Base-by-base conservation (phyloP, 2,113 vertebrate genomes). In the Otus sunia region DNA sequence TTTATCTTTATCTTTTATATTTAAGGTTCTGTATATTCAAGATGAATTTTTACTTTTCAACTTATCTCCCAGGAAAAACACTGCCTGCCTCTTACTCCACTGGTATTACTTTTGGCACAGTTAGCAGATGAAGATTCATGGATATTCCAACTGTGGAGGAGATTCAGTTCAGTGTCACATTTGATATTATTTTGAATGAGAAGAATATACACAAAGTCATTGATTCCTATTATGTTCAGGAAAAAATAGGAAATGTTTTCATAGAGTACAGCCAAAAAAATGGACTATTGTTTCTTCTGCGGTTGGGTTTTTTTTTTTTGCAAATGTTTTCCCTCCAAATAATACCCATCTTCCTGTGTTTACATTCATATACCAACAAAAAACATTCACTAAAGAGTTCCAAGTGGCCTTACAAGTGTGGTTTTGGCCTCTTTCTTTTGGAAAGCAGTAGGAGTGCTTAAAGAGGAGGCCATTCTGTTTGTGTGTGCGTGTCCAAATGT, bases 341-440 rank as follows among this genome's bases (percentile, higher is more conserved):
- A 94, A 92, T 62, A 88, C 30, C 73, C 91, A 91, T 92, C 76
- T 92, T 95, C 91, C 68, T 81, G 86, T 86, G 86, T 94, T 94
- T 96, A 94, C 69, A 94, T 87, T 92, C 62, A 84, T 63, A 68
- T 15, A 79, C 52, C 79, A 93, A 88, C 52, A 85, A 60, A 88
- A 91, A 52, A 7, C 30, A 81, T n/a, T 32, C 66, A 90, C 52
- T 60, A 5, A 41, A 66, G 69, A 84, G 37, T 29, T 92, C 88
- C 80, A 93, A 93, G 50, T 15, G 30, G 71, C 79, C 47, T 81
- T 67, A 43, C 0, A 1, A 81, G 43, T 12, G 21, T 47, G 62
- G 49, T 15, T 95, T 75, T 71, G 76, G 56, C 16, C 37, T 73
- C 27, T 49, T 76, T 74, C 41, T 39, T 39, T 3, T 2, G 50